Percentiles rank a stretch among this genome's conserved stretches.
These are phyloP conservation scores for Steatocranus sp. DNA, from an alignment of 2,797 vertebrate genomes.

Conservation along the genomic window DNA sequence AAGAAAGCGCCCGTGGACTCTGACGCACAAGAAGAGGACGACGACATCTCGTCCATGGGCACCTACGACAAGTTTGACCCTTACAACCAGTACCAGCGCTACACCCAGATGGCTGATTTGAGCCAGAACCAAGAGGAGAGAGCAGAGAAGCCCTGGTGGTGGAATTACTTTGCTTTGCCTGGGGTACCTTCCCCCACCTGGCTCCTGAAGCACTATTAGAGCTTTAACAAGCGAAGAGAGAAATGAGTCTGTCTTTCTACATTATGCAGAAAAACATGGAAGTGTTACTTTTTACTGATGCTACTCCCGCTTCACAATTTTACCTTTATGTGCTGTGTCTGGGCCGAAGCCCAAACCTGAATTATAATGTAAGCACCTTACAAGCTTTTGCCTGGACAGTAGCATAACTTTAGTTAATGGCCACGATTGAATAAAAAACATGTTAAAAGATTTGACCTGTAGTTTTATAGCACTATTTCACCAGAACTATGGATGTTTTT, in stretches of 20 bases:
- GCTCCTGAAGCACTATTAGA: slow-evolving; percentile 82
- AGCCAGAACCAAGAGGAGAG: slow-evolving; percentile 41
- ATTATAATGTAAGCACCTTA: neutral
- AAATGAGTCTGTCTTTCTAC: neutral
- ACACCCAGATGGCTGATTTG: slow-evolving; percentile 29
- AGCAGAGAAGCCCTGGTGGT: slow-evolving; percentile 92
- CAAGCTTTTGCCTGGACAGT: neutral
- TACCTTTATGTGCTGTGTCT: neutral
- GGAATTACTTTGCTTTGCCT: slow-evolving; percentile 84
- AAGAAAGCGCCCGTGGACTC: slow-evolving; percentile 47
- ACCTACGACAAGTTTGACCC: slow-evolving; percentile 72
- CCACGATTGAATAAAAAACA: neutral
- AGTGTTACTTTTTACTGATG: neutral
- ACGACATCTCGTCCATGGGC: slow-evolving; percentile 2
- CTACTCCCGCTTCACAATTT: neutral
- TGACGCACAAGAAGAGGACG: slow-evolving; percentile 36
- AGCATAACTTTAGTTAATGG: neutral
- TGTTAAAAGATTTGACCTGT: neutral
- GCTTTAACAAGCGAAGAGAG: neutral
- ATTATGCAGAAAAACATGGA: neutral
- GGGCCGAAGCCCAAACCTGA: neutral
- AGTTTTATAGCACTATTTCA: slow-evolving; percentile 5
- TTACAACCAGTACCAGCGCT: slow-evolving; percentile 74
- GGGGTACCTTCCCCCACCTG: slow-evolving; percentile 80
- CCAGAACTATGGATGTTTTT: slow-evolving; percentile 9